Evolutionary conservation across 1,140 invertebrate species (phyloP), one percentile per base, ranked within the genome.

Genomic region (Caenorhabditis elegans): DNA sequence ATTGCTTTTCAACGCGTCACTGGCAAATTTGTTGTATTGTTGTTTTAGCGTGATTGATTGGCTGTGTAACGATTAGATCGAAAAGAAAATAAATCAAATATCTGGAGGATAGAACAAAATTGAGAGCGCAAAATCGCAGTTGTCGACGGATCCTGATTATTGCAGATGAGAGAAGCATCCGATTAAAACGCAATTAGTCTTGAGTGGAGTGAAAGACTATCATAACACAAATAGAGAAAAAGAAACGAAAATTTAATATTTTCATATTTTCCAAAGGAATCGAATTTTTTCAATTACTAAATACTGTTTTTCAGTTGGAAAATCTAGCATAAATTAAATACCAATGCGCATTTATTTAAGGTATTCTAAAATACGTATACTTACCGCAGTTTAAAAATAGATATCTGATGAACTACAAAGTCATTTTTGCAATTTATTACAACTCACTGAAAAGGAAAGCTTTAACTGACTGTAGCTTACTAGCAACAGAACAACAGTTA

Each of bases 11-110:
- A n/a, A 79, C 51, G 36, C 51, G 36, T 79, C 39, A 79, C 39
- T 60, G 78, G 60, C 60, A 70, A 70, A 70, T 70, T 70, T 70
- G 60, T 70, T 70, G 31, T 39, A 39, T 70, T 70, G 60, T 70
- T 70, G 60, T 70, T 70, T 70, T 70, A 70, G 34, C 31, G 31
- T 70, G 60, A 70, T 70, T 70, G 60, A 70, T 70, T 70, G 60
- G 34, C 31, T 70, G 60, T 70, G 60, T 70, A 70, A 70, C 60
- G 34, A 70, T 70, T 70, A 70, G 60, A 70, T 70, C 19, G n/a
- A 70, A 70, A 34, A 60, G 31, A 39, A 70, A 39, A 70, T 70
- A 70, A 70, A 70, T 70, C 60, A 70, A 70, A 70, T 70, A 70
- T 70, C 60, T 43, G 60, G 34, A 70, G 34, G 60, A 70, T 19